A percentile compares a stretch with the other conserved stretches of the same genome.
Evolutionary conservation across 2,113 vertebrate species (phyloP).

Genomic region (Colinus virginianus): DNA sequence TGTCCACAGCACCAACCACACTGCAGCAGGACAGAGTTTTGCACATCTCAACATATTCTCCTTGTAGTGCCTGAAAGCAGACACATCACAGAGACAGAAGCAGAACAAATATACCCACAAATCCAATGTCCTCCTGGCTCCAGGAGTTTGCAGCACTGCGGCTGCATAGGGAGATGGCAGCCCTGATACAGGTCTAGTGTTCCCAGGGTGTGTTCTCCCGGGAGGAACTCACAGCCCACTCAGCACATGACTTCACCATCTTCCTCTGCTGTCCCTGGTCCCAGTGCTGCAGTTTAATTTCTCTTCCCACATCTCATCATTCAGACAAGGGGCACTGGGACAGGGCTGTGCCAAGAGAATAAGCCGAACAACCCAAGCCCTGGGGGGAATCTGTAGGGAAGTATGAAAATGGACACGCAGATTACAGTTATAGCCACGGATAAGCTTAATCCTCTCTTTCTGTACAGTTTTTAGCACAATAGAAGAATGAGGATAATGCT

Average conservation of each 20-base stretch:
- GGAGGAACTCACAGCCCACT: not conserved
- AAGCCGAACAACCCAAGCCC: not conserved
- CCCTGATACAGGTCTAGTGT: not conserved
- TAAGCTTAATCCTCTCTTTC: conserved; percentile 34
- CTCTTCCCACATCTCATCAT: not conserved
- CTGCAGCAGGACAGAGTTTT: not conserved
- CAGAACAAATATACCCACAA: not conserved
- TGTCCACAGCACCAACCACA: not conserved
- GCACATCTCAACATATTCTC: not conserved
- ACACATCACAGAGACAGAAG: not conserved
- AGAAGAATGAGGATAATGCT: conserved; percentile 8
- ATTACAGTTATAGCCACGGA: conserved; percentile 8
- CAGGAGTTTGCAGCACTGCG: not conserved
- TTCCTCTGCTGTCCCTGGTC: not conserved
- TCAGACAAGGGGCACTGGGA: not conserved
- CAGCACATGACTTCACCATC: not conserved
- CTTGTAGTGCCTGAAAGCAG: not conserved
- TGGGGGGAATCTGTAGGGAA: not conserved
- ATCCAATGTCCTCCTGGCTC: not conserved
- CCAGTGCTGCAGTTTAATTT: not conserved
- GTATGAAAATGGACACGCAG: not conserved
- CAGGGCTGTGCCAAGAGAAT: not conserved
- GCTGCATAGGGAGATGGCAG: accelerated
- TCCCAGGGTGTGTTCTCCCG: not conserved
- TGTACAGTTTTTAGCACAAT: not conserved